phyloP scores from a whole-genome alignment of 2,113 vertebrate genomes.

The Myotis lucifugus region DNA sequence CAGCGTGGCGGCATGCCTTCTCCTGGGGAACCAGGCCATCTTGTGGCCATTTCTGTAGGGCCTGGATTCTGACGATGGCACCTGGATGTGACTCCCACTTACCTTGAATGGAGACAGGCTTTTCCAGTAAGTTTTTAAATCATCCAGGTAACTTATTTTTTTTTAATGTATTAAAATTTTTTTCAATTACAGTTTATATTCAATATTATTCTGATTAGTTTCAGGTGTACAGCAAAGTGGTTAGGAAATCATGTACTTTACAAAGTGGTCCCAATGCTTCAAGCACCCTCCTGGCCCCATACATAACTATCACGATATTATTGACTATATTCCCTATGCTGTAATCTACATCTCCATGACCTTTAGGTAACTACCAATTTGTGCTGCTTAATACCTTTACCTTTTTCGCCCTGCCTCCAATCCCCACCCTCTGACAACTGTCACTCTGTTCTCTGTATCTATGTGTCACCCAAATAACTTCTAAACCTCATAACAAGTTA shows the following conservation, averaged over 20 bases:
- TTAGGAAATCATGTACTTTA: background rate
- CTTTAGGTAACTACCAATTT: background rate
- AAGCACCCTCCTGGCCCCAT: background rate
- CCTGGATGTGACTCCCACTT: accelerated
- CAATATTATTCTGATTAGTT: background rate
- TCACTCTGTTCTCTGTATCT: background rate
- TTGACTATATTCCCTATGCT: background rate
- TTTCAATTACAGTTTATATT: background rate
- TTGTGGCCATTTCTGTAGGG: background rate
- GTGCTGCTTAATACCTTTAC: background rate
- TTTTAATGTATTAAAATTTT: background rate
- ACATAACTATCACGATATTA: background rate
- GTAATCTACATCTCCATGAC: background rate
- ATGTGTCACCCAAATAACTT: background rate
- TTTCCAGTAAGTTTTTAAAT: background rate
- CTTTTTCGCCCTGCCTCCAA: background rate
- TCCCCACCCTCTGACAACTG: background rate
- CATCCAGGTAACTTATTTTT: background rate
- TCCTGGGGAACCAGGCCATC: background rate
- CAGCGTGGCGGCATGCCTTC: too few relatives aligned
- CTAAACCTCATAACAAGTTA: background rate
- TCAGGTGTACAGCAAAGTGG: background rate
- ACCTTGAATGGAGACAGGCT: background rate
- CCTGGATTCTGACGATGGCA: background rate
- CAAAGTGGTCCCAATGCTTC: background rate